These are phyloP conservation scores for Lepidurus packardi DNA, from an alignment of 1,140 invertebrate genomes.

Conservation along the genomic window DNA sequence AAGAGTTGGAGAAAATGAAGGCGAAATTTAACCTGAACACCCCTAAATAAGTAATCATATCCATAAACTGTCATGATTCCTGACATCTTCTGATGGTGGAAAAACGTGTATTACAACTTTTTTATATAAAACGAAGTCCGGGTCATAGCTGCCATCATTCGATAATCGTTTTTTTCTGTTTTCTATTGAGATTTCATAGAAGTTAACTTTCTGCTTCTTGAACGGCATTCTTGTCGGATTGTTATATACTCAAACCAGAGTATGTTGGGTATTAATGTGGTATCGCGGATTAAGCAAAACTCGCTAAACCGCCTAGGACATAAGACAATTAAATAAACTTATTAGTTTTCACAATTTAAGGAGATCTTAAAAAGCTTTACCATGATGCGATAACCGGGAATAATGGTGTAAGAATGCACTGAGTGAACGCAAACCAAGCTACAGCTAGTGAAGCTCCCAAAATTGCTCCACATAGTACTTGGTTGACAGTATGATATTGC, in stretches of 20 bases:
- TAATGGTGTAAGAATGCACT: slow-evolving; percentile 71
- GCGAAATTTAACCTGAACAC: slow-evolving; percentile 76
- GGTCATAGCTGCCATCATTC: neutral
- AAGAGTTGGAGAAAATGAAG: slow-evolving; percentile 94
- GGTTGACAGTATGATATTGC: slow-evolving; percentile 74
- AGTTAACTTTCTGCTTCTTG: slow-evolving; percentile 71
- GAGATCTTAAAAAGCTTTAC: slow-evolving; percentile 53
- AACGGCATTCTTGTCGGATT: slow-evolving; percentile 69
- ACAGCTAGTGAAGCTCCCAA: slow-evolving; percentile 62
- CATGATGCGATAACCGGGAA: slow-evolving; percentile 80
- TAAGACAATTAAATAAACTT: slow-evolving; percentile 37
- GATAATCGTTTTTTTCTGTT: too few relatives aligned
- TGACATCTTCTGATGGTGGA: neutral
- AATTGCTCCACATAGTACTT: slow-evolving; percentile 71
- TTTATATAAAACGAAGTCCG: neutral
- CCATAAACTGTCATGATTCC: neutral
- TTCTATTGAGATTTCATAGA: slow-evolving; percentile 77
- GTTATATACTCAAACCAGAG: slow-evolving; percentile 94
- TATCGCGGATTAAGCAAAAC: slow-evolving; percentile 77
- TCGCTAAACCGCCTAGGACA: slow-evolving; percentile 74
- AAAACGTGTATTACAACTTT: slow-evolving; percentile 14
- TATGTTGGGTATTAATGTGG: slow-evolving; percentile 86
- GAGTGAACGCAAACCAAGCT: slow-evolving; percentile 71
- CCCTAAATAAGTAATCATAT: slow-evolving; percentile 39
- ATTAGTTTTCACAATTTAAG: slow-evolving; percentile 25